Percentiles rank a stretch among this genome's conserved stretches.
Evolutionary conservation across 2,888 invertebrate genomes (phyloP).

Genomic region (Petrolisthes manimaculis): DNA sequence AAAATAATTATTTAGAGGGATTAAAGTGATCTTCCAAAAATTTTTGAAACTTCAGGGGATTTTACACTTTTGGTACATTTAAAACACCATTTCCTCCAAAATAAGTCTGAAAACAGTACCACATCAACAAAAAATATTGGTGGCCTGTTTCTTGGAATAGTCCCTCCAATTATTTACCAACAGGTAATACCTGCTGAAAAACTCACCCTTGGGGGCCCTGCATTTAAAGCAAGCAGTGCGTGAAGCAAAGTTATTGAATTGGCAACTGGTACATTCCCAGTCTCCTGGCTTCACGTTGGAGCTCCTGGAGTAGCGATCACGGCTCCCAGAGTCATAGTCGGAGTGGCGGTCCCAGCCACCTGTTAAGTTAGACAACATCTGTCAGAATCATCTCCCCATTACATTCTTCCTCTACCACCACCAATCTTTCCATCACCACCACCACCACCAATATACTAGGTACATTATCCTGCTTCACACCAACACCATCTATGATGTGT

Average conservation of each 20-base stretch:
- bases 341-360: conserved; percentile 43
- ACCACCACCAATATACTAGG: neutral
- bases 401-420: neutral
- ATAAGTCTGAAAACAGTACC: too few species aligned
- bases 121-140: too few species aligned
- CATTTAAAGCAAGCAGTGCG: conserved; percentile 55
- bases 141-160: too few species aligned
- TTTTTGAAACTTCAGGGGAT: too few species aligned
- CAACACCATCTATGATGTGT: neutral
- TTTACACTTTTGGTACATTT: too few species aligned
- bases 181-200: too few species aligned
- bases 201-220: conserved; percentile 48
- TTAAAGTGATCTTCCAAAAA: too few species aligned
- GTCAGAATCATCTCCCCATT: neutral
- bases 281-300: conserved; percentile 53
- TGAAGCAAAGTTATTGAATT: conserved; percentile 54
- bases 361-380: neutral
- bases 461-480: neutral
- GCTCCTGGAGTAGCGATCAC: conserved; percentile 36
- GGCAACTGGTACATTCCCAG: conserved; percentile 54
- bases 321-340: conserved; percentile 37
- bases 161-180: too few species aligned
- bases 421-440: neutral
- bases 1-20: too few species aligned
- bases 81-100: too few species aligned